Percentiles rank a stretch among this genome's conserved stretches.
Evolutionary conservation across 2,888 invertebrate species (phyloP).

Genomic region (Eilema sororculum): DNA sequence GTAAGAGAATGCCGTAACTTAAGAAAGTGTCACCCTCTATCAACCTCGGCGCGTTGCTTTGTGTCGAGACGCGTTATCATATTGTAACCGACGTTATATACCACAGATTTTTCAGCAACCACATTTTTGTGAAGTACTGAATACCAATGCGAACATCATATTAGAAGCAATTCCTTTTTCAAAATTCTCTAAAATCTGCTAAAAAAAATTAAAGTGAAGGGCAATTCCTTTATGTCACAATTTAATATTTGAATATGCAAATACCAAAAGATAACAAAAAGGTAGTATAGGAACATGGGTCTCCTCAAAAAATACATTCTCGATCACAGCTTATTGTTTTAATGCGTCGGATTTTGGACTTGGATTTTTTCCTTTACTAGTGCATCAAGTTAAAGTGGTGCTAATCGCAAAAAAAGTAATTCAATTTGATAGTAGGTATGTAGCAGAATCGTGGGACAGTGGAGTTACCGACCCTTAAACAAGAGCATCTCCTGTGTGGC

Average conservation of each 20-base stretch:
- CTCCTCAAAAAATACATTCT: conserved; percentile 70
- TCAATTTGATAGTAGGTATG: conserved; percentile 53
- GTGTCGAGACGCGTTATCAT: conserved; percentile 47
- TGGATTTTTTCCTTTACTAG: neutral
- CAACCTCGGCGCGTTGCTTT: conserved; percentile 68
- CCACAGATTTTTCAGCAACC: conserved; percentile 16
- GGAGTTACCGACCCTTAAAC: conserved; percentile 37
- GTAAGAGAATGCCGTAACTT: conserved; percentile 66
- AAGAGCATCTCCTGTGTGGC: conserved; percentile 45
- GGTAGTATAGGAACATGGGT: conserved; percentile 66
- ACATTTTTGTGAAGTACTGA: conserved; percentile 31
- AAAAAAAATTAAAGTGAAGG: conserved; percentile 65
- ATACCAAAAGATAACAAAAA: conserved; percentile 79
- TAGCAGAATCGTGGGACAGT: conserved; percentile 29
- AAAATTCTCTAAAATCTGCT: conserved; percentile 38
- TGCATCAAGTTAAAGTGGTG: conserved; percentile 14
- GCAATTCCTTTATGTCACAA: conserved; percentile 80
- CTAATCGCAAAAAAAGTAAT: conserved; percentile 40
- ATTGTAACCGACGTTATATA: conserved; percentile 44
- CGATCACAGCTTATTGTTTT: conserved; percentile 33
- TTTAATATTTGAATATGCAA: conserved; percentile 85
- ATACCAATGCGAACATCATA: conserved; percentile 39
- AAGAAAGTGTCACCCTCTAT: conserved; percentile 70
- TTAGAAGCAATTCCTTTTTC: conserved; percentile 40
- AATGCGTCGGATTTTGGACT: conserved; percentile 9